Evolutionary conservation across 2,113 vertebrate genomes (phyloP), one percentile per base, ranked within the genome.

Genomic region (Ornithorhynchus anatinus): DNA sequence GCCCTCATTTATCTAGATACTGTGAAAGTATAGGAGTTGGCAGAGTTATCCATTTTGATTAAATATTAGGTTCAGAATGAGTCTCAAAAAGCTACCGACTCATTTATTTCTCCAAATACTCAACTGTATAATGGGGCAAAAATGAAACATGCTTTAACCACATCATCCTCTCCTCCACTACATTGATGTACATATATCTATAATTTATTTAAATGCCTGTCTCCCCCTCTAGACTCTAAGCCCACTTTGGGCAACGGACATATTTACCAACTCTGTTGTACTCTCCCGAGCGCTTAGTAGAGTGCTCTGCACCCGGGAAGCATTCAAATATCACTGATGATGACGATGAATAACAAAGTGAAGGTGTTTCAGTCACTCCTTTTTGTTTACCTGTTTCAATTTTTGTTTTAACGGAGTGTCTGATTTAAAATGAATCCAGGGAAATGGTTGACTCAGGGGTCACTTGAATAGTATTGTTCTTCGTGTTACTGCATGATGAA

Each of bases 361-460:
- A 80, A 70, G 39, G 25, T 32, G 54, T 33, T 58, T 80, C 40
- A 6, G 39, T 70, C 25, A 20, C 10, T 47, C 31, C 7, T 16
- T 52, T 72, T 69, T 69, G 47, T 32, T 33, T 36, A 53, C 56
- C 12, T 64, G 64, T 25, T 16, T 19, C 36, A 62, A 57, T 67
- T 82, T 78, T 64, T 51, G 84, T 51, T 52, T 69, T 27, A 72
- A 75, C 80, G 9, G 62, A 56, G 0, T 0, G 45, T 53, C 59
- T 76, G 69, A 75, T 50, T 42, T 77, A 66, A 86, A 83, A 53
- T 73, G 56, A 72, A 62, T 17, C 54, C 57, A 27, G 45, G 76
- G 64, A 73, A 75, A 65, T 59, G 62, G 35, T 83, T 88, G 81
- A 79, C 61, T 86, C 67, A 86, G 84, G 87, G 82, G 73, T 85